phyloP scores from a whole-genome alignment of 2,888 invertebrate species.

The Caradrina kadenii region DNA sequence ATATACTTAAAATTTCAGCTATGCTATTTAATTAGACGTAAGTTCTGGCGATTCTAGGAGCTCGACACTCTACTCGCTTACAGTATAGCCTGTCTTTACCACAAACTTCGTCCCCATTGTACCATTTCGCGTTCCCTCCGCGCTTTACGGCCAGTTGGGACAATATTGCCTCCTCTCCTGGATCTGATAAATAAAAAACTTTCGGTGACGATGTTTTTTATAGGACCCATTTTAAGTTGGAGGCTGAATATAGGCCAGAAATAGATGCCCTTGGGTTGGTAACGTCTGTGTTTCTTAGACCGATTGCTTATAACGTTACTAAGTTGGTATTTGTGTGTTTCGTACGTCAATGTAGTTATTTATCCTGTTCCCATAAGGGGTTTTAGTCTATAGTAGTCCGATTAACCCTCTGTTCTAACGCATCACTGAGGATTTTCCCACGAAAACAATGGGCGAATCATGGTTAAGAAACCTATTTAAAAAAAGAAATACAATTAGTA shows the following conservation, averaged over 20 bases:
- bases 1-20: too few relatives aligned
- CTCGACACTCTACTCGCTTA: conserved; percentile 12
- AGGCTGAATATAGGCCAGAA: conserved; percentile 33
- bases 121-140: conserved; percentile 54
- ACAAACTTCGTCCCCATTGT: conserved; percentile 49
- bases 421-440: too few relatives aligned
- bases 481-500: background rate
- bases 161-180: conserved; percentile 65
- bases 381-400: too few relatives aligned
- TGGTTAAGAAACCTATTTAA: too few relatives aligned
- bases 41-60: background rate
- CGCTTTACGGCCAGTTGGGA: conserved; percentile 67
- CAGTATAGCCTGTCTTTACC: conserved; percentile 17
- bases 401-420: too few relatives aligned
- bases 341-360: too few relatives aligned
- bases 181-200: conserved; percentile 66
- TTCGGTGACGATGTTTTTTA: conserved; percentile 49
- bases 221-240: conserved; percentile 49
- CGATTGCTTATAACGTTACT: background rate
- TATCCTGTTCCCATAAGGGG: too few relatives aligned
- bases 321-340: background rate
- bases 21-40: too few relatives aligned
- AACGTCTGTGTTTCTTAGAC: conserved; percentile 14
- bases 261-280: conserved; percentile 20
- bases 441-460: too few relatives aligned